Base-by-base conservation (phyloP, 1,140 invertebrate genomes). In the Cardiocondyla obscurior region DNA sequence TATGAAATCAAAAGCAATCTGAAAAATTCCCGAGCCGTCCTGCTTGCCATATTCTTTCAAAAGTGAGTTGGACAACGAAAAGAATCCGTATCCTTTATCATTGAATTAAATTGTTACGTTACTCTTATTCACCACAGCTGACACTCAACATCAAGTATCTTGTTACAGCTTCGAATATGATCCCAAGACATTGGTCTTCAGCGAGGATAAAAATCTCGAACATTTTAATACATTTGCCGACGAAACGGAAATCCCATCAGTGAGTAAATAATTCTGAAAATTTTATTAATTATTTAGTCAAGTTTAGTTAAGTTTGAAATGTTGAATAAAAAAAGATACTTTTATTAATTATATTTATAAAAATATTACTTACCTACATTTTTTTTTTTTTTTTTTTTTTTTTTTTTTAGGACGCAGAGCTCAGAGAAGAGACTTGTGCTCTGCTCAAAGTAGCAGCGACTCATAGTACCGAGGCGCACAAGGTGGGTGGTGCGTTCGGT, bases 391-490 rank as follows among this genome's bases (percentile, higher is more conserved):
- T n/a, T n/a, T n/a, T n/a, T n/a, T n/a, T n/a, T n/a, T n/a, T n/a
- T n/a, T n/a, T n/a, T n/a, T n/a, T n/a, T n/a, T n/a, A 94, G 94
- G 92, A 95, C 62, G 89, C 91, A 30, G 89, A 92, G 76, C 85
- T 95, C 58, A 92, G 91, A 62, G 90, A 91, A 60, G 92, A 95
- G 88, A 94, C 95, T 3, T 92, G 93, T 69, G 90, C 92, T 42
- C 88, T 96, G 53, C 91, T 96, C 14, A 90, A 94, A 85, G 92
- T 95, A 65, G 93, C 94, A 4, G 92, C 94, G 28, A 95, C 94
- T 16, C 95, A 95, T 81, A 95, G 95, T 83, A 96, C 96, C 6
- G 95, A 96, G 49, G 95, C 95, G 60, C 95, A 96, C 88, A 95
- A 95, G 90, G 93, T 93, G 19, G 93, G 93, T 28, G 95, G 94